These are phyloP conservation scores for Lathronympha strigana DNA, from an alignment of 2,888 invertebrate species.

Conservation along the genomic window DNA sequence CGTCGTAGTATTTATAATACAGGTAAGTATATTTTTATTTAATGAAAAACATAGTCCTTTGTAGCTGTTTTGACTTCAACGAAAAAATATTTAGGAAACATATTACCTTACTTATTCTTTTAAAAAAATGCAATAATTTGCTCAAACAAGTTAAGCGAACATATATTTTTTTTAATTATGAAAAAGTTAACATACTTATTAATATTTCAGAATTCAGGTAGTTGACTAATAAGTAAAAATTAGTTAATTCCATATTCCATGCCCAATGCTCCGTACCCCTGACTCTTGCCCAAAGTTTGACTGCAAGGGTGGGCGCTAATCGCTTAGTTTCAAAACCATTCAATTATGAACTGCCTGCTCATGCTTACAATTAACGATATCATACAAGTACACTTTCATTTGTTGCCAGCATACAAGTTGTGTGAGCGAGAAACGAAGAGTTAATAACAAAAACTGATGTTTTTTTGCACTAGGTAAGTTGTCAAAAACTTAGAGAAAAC, in stretches of 20 bases:
- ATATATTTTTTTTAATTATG: too few relatives aligned
- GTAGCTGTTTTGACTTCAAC: too few relatives aligned
- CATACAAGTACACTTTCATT: constrained; percentile 19
- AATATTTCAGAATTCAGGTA: neutral
- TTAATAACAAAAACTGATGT: too few relatives aligned
- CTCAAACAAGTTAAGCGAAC: too few relatives aligned
- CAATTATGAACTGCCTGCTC: constrained; percentile 30
- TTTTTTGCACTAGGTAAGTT: too few relatives aligned
- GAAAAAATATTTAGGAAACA: too few relatives aligned
- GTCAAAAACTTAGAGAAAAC: too few relatives aligned
- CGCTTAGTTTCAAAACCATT: constrained; percentile 31
- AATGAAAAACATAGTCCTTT: too few relatives aligned
- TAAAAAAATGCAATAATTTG: too few relatives aligned
- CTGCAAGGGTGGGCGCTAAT: constrained; percentile 29
- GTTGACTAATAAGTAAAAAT: neutral
- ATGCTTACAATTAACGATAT: constrained; percentile 25
- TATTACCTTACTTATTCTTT: too few relatives aligned
- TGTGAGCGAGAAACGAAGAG: neutral
- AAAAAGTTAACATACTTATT: neutral
- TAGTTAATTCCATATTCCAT: neutral
- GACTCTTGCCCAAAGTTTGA: constrained; percentile 18
- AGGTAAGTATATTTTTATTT: too few relatives aligned
- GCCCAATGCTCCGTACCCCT: constrained; percentile 17
- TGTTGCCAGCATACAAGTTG: neutral
- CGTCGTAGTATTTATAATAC: too few relatives aligned